Conservation (phyloP, 2,797 vertebrate genomes). For the Rhodeus uyekii region DNA sequence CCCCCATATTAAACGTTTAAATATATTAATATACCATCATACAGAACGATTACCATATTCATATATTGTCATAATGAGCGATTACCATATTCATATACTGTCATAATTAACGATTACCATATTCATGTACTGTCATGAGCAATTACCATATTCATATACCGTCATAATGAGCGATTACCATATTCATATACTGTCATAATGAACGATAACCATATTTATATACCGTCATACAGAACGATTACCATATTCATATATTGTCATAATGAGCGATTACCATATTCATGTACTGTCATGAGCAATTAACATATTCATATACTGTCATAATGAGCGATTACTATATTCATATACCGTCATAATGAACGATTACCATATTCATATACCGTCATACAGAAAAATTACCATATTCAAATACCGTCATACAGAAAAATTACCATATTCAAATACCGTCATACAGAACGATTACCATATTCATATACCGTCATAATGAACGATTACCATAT, state of each 20-base stretch:
- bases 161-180: rapidly evolving
- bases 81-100: neutral
- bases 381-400: rapidly evolving
- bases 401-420: neutral
- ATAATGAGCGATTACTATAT: neutral
- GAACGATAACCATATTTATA: neutral
- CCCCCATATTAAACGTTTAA: rapidly evolving
- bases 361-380: neutral
- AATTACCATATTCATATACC: neutral
- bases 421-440: neutral
- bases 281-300: too few relatives aligned
- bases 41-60: neutral
- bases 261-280: neutral
- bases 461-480: too few relatives aligned
- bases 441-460: rapidly evolving
- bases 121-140: too few relatives aligned
- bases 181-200: too few relatives aligned
- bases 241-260: rapidly evolving
- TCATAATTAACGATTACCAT: rapidly evolving
- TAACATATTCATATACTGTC: too few relatives aligned
- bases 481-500: too few relatives aligned
- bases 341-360: neutral
- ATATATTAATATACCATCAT: neutral
- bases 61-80: rapidly evolving
- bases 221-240: neutral